Evolutionary conservation across 2,113 vertebrate species (phyloP).

Genomic region (Istiophorus platypterus): DNA sequence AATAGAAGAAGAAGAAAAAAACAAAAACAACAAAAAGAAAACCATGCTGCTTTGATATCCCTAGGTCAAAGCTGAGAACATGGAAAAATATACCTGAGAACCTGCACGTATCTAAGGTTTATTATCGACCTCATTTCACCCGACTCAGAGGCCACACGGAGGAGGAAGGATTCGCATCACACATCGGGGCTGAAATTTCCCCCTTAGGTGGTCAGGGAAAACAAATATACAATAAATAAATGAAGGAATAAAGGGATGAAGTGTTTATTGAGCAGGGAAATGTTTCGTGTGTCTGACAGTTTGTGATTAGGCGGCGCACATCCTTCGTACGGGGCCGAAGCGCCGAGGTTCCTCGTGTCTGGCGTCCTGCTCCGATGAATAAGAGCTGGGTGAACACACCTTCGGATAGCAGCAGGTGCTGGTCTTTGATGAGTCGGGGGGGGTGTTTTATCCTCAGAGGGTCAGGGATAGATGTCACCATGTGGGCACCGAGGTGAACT

Average conservation of each 20-base stretch:
- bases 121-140: constrained; percentile 9
- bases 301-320: background rate
- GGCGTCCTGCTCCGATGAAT: no score
- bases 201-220: background rate
- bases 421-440: background rate
- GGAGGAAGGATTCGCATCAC: background rate
- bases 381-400: no score
- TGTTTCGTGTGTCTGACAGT: background rate
- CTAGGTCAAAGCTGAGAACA: background rate
- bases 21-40: no score
- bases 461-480: background rate
- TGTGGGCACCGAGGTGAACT: background rate
- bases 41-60: constrained; percentile 12
- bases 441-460: constrained; percentile 6
- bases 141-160: constrained; percentile 10
- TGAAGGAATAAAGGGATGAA: no score
- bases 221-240: no score
- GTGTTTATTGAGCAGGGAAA: constrained; percentile 45
- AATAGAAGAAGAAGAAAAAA: no score
- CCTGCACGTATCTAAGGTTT: background rate
- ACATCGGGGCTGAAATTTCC: background rate
- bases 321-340: background rate
- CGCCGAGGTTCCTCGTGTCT: background rate
- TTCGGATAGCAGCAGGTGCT: background rate
- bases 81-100: background rate